Conservation (phyloP, 2,888 invertebrate species). For the Agelastica alni region DNA sequence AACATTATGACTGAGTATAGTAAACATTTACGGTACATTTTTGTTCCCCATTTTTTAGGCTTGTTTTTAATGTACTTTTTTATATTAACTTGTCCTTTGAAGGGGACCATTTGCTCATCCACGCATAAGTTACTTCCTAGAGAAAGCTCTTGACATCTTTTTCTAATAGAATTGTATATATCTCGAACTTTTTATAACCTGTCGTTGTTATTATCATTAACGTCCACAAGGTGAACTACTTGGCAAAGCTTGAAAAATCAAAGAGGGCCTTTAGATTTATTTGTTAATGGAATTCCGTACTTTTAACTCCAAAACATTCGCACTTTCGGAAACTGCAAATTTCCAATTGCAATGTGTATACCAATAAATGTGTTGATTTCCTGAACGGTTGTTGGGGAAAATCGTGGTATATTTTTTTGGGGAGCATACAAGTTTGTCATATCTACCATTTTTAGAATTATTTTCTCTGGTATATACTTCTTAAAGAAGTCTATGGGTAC, state of each 20-base stretch:
- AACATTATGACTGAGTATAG: too few species aligned
- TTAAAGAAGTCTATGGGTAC: background rate
- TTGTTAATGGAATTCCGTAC: background rate
- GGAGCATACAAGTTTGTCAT: conserved; percentile 11
- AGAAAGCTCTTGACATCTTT: conserved; percentile 3
- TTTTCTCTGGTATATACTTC: background rate
- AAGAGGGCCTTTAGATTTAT: too few species aligned
- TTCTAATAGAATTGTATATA: conserved; percentile 4
- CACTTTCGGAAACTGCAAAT: too few species aligned
- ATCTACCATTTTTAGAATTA: conserved; percentile 3
- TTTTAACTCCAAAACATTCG: too few species aligned
- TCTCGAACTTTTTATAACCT: background rate
- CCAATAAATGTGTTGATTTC: conserved; percentile 12
- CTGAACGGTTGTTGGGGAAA: conserved; percentile 10
- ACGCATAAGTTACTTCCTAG: too few species aligned
- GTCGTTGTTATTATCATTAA: conserved; percentile 4
- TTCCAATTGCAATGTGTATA: conserved; percentile 7
- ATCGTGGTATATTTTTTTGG: conserved; percentile 10
- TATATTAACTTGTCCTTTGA: too few species aligned
- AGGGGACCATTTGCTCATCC: too few species aligned
- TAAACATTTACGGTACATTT: too few species aligned
- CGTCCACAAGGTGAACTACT: conserved; percentile 12
- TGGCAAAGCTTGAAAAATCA: conserved; percentile 4
- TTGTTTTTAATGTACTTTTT: too few species aligned
- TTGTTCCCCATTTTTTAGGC: too few species aligned